Percentiles rank a stretch among this genome's conserved stretches.
These are phyloP conservation scores for Aphelenchoides besseyi DNA, from an alignment of 1,140 invertebrate species.

Conservation along the genomic window DNA sequence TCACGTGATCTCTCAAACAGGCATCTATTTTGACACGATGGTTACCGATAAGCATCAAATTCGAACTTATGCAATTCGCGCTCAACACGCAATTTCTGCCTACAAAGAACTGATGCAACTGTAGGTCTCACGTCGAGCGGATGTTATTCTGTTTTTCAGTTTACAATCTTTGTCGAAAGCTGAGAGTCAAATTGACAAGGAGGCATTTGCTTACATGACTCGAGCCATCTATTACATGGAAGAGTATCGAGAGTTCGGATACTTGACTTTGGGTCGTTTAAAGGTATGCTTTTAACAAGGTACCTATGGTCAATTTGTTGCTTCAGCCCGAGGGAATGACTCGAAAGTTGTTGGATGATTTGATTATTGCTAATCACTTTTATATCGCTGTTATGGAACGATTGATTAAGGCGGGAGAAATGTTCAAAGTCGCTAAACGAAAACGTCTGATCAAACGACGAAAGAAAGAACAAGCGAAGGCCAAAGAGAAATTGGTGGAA, in stretches of 20 bases:
- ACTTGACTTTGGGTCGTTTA: background rate
- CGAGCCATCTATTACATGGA: conserved; percentile 12
- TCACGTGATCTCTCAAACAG: conserved; percentile 10
- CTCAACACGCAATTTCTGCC: conserved; percentile 26
- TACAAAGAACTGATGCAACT: conserved; percentile 22
- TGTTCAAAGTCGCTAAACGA: conserved; percentile 30
- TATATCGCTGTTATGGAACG: conserved; percentile 44
- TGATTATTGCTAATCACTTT: conserved; percentile 44
- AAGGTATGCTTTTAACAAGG: no score
- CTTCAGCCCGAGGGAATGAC: conserved; percentile 11
- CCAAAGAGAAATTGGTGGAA: conserved; percentile 4
- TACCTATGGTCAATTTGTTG: no score
- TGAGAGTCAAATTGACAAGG: background rate
- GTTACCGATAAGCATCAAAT: conserved; percentile 17
- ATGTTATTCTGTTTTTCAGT: background rate
- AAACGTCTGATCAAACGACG: conserved; percentile 30
- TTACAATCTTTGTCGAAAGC: background rate
- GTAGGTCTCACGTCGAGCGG: background rate
- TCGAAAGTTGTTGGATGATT: conserved; percentile 37
- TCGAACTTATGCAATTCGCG: conserved; percentile 11
- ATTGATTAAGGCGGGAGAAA: conserved; percentile 25
- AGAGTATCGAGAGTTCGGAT: conserved; percentile 14
- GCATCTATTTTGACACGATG: conserved; percentile 23
- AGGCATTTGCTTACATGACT: conserved; percentile 14
- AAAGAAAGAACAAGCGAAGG: conserved; percentile 15